Conservation (phyloP, 2,113 vertebrate species). For the Copsychus sechellarum region DNA sequence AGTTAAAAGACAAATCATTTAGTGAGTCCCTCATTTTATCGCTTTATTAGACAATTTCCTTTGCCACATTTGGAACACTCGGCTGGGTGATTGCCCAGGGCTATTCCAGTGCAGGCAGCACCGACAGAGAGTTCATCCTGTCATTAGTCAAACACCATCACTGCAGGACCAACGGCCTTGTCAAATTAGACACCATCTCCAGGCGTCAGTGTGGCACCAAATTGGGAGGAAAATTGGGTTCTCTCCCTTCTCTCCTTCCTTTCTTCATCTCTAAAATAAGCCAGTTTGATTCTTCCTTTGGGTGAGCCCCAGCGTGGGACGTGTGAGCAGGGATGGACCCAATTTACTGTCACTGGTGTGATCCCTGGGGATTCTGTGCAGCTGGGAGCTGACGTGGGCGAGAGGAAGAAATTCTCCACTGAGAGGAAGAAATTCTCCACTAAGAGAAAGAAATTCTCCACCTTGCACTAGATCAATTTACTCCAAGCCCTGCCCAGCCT, state of each 20-base stretch:
- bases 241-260: not conserved
- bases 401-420: not conserved
- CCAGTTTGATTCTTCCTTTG: not conserved
- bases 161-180: constrained; percentile 30
- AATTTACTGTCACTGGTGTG: not conserved
- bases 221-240: not conserved
- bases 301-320: not conserved
- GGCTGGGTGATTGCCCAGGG: constrained; percentile 37
- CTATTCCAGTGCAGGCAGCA: constrained; percentile 9
- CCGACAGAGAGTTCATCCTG: not conserved
- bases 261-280: not conserved
- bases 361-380: not conserved
- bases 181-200: constrained; percentile 44
- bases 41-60: constrained; percentile 66
- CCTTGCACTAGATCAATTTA: not conserved
- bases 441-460: not conserved
- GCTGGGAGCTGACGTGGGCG: not conserved
- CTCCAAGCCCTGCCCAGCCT: not conserved
- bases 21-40: constrained; percentile 46
- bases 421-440: not conserved
- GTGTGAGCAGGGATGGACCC: not conserved
- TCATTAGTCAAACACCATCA: constrained; percentile 54
- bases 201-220: not conserved
- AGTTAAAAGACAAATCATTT: constrained; percentile 75
- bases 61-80: constrained; percentile 20